A percentile compares a stretch with the other conserved stretches of the same genome.
Conservation (phyloP, 2,797 vertebrate species). For the Craterocephalus amniculus region DNA sequence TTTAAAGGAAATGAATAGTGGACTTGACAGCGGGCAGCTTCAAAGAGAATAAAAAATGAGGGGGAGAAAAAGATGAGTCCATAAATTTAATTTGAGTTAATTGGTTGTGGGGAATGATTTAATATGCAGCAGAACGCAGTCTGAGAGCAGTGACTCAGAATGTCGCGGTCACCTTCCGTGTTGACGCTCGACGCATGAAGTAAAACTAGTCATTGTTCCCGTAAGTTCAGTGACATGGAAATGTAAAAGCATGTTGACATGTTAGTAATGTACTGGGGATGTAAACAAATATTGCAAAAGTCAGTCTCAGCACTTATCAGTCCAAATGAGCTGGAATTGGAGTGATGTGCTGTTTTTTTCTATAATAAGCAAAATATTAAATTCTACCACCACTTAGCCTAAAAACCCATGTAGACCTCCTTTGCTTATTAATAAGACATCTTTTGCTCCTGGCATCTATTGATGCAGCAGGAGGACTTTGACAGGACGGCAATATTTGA, state of each 20-base stretch:
- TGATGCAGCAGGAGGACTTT: not conserved
- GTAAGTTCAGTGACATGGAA: not conserved
- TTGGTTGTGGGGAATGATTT: not conserved
- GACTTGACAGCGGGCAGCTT: not conserved
- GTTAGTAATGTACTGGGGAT: not conserved
- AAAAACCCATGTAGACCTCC: not conserved
- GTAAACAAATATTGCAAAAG: not conserved
- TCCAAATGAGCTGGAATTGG: not conserved
- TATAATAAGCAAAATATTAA: too few species aligned
- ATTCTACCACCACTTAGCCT: not conserved
- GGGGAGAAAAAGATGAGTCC: too few species aligned
- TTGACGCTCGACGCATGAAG: not conserved
- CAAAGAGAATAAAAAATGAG: not conserved
- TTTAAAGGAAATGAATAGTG: not conserved
- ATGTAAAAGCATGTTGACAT: not conserved
- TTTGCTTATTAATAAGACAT: constrained; percentile 1
- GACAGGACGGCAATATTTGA: constrained; percentile 1
- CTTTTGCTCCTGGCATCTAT: constrained; percentile 1
- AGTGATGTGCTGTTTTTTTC: not conserved
- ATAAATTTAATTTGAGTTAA: not conserved
- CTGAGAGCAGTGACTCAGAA: not conserved
- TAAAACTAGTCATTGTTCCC: not conserved
- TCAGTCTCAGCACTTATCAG: not conserved
- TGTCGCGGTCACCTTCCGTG: not conserved
- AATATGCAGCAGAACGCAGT: not conserved